A percentile compares a stretch with the other conserved stretches of the same genome.
These are phyloP conservation scores for Rhagoletis pomonella DNA, from an alignment of 1,140 invertebrate genomes.

Conservation along the genomic window DNA sequence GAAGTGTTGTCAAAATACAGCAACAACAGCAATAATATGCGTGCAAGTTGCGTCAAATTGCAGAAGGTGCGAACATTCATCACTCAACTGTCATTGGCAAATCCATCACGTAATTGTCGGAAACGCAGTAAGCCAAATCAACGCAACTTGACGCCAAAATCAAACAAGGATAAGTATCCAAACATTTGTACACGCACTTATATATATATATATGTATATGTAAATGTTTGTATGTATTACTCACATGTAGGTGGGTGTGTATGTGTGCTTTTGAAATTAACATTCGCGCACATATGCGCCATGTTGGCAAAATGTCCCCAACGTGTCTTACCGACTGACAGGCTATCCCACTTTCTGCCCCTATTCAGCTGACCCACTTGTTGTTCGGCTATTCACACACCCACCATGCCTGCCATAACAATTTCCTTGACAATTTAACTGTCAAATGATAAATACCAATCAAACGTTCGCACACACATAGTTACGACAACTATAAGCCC, in stretches of 20 bases:
- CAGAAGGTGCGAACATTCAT: slow-evolving; percentile 36
- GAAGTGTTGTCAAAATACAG: background rate
- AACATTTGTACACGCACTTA: background rate
- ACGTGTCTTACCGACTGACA: slow-evolving; percentile 5
- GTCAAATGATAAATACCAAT: slow-evolving; percentile 40
- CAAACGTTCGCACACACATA: background rate
- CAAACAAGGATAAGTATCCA: background rate
- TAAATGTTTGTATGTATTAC: background rate
- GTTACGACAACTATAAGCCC: background rate
- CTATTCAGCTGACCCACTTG: background rate
- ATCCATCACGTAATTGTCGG: slow-evolving; percentile 41
- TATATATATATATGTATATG: background rate
- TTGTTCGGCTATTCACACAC: background rate
- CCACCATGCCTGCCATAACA: background rate
- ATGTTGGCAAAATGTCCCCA: background rate
- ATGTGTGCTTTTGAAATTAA: background rate
- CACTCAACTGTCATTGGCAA: slow-evolving; percentile 18
- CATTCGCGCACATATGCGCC: background rate
- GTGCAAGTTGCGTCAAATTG: background rate
- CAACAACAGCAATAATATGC: background rate
- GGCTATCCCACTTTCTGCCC: background rate
- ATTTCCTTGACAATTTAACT: slow-evolving; percentile 40
- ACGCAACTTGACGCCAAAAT: background rate
- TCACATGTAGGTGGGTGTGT: no score
- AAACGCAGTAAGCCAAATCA: slow-evolving; percentile 2